A percentile compares a stretch with the other conserved stretches of the same genome.
These are phyloP conservation scores for Notodonta dromedarius DNA, from an alignment of 2,888 invertebrate genomes.

Conservation along the genomic window DNA sequence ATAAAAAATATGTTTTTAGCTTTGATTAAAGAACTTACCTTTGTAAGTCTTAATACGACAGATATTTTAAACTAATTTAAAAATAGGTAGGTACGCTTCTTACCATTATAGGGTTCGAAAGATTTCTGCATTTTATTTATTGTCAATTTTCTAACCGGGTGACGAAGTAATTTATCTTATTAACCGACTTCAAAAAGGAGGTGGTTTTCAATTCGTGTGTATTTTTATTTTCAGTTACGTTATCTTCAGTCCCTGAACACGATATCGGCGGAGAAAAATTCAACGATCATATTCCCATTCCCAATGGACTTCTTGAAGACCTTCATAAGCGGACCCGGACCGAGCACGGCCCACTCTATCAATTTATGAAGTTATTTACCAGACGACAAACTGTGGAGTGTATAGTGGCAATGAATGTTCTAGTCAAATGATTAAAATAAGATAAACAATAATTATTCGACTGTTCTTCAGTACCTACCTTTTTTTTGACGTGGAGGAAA, in stretches of 20 bases:
- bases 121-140: too few species aligned
- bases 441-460: not conserved
- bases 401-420: slow-evolving; percentile 11
- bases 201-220: too few species aligned
- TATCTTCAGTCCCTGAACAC: slow-evolving; percentile 95
- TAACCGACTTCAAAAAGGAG: not conserved
- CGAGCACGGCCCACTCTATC: slow-evolving; percentile 47
- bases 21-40: too few species aligned
- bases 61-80: too few species aligned
- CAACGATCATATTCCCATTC: slow-evolving; percentile 96
- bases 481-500: too few species aligned
- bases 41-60: too few species aligned
- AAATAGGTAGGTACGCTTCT: too few species aligned
- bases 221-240: slow-evolving; percentile 85
- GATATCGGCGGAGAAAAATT: slow-evolving; percentile 97
- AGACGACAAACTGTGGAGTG: not conserved
- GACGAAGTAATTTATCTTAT: too few species aligned
- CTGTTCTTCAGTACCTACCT: not conserved
- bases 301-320: slow-evolving; percentile 91
- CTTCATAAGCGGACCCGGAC: slow-evolving; percentile 62
- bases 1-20: too few species aligned
- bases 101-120: too few species aligned
- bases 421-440: slow-evolving; percentile 23
- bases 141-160: not conserved
- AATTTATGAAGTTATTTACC: slow-evolving; percentile 21